Conservation (phyloP, 2,113 vertebrate genomes). For the Xiphias gladius region DNA sequence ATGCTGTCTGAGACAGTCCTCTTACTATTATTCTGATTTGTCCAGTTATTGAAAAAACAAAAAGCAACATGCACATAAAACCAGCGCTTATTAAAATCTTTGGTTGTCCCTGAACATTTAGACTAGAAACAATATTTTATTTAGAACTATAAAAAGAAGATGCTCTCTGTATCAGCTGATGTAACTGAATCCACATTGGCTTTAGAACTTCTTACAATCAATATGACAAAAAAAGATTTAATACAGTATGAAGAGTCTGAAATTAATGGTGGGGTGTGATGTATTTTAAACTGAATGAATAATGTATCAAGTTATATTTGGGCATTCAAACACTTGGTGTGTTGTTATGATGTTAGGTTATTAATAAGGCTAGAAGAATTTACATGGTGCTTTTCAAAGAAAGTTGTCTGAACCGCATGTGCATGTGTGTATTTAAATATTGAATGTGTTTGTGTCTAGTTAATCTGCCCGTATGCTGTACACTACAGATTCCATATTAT, state of each 20-base stretch:
- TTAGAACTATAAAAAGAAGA: neutral
- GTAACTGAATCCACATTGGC: neutral
- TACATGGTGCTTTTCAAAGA: neutral
- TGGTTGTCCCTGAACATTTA: neutral
- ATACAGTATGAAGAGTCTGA: neutral
- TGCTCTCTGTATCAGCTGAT: neutral
- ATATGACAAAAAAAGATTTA: neutral
- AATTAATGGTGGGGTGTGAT: no score
- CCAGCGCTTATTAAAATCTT: neutral
- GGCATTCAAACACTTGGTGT: neutral
- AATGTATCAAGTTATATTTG: neutral
- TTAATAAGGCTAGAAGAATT: neutral
- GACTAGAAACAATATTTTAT: neutral
- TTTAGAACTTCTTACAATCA: no score
- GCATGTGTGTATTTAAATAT: neutral
- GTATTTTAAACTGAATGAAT: neutral
- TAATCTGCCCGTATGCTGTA: neutral
- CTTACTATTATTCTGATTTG: neutral
- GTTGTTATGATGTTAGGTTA: neutral
- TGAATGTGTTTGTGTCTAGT: neutral
- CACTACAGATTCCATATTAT: neutral
- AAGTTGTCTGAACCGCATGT: neutral
- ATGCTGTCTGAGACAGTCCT: neutral
- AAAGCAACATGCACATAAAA: neutral
- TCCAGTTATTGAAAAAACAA: constrained; percentile 2